These are phyloP conservation scores for Onthophagus sagittarius DNA, from an alignment of 2,888 invertebrate species.

Conservation along the genomic window DNA sequence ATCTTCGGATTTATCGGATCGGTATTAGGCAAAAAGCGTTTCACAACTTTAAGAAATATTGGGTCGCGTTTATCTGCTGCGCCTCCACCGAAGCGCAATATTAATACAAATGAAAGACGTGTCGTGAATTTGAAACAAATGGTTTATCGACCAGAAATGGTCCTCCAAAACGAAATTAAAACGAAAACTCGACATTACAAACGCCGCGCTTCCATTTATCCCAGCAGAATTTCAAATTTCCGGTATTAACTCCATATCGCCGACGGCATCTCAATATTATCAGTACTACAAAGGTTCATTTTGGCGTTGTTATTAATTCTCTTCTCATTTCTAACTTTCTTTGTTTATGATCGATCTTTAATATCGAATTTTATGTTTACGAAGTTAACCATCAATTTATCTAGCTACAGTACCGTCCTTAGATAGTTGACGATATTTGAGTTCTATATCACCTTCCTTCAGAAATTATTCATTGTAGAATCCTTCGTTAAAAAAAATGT, in stretches of 20 bases:
- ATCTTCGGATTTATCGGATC: not conserved
- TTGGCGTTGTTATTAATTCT: not conserved
- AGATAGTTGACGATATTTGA: too few species aligned
- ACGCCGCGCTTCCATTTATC: conserved; percentile 1
- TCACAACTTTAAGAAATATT: conserved; percentile 7
- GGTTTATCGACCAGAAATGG: not conserved
- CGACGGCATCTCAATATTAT: conserved; percentile 1
- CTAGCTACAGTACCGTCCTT: too few species aligned
- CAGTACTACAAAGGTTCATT: not conserved
- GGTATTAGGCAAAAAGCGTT: not conserved
- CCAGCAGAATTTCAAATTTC: conserved; percentile 11
- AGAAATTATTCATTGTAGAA: too few species aligned
- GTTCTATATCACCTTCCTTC: too few species aligned
- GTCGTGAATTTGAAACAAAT: conserved; percentile 8
- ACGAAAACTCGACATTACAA: not conserved
- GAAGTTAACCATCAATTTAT: too few species aligned
- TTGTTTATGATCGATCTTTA: not conserved
- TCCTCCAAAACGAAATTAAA: conserved; percentile 3
- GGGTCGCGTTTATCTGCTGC: conserved; percentile 3
- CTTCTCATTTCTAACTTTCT: not conserved
- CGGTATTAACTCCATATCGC: not conserved
- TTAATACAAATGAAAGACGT: conserved; percentile 11
- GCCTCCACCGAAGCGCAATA: not conserved
- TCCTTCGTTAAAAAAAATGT: too few species aligned
- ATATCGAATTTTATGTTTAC: too few species aligned